Evolutionary conservation across 1,140 invertebrate species (phyloP).

Genomic region (Planococcus citri): DNA sequence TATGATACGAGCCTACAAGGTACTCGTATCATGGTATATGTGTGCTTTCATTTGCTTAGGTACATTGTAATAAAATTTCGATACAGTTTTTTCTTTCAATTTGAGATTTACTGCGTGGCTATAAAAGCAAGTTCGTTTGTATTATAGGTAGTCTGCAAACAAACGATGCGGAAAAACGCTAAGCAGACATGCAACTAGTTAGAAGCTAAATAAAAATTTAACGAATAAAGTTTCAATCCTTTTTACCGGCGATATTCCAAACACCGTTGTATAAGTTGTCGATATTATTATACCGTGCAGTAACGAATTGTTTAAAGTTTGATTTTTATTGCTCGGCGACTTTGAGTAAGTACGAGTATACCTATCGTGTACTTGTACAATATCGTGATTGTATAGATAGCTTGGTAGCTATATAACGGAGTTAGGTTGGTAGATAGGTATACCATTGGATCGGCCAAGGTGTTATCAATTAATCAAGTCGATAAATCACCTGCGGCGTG

Average conservation of each 20-base stretch:
- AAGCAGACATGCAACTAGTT: neutral
- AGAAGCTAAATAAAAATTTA: neutral
- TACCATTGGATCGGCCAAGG: no score
- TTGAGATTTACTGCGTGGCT: neutral
- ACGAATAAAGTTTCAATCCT: neutral
- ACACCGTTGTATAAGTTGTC: neutral
- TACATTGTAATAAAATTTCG: neutral
- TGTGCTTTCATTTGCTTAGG: neutral
- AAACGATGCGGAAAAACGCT: neutral
- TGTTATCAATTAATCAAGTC: no score
- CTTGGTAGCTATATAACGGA: no score
- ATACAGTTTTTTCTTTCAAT: neutral
- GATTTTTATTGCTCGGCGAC: no score
- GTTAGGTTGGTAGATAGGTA: no score
- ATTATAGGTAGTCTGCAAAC: no score
- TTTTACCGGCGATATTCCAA: neutral
- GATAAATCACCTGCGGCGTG: no score
- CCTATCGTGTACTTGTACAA: no score
- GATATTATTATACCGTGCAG: neutral
- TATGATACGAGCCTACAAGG: no score
- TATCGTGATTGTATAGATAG: no score
- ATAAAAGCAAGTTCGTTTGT: neutral
- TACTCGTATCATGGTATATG: no score
- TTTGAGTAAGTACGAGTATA: no score
- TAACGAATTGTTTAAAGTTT: conserved; percentile 5